Percentiles rank a stretch among this genome's conserved stretches.
These are phyloP conservation scores for Chymomyza fuscimana DNA, from an alignment of 2,888 invertebrate genomes.

Conservation along the genomic window DNA sequence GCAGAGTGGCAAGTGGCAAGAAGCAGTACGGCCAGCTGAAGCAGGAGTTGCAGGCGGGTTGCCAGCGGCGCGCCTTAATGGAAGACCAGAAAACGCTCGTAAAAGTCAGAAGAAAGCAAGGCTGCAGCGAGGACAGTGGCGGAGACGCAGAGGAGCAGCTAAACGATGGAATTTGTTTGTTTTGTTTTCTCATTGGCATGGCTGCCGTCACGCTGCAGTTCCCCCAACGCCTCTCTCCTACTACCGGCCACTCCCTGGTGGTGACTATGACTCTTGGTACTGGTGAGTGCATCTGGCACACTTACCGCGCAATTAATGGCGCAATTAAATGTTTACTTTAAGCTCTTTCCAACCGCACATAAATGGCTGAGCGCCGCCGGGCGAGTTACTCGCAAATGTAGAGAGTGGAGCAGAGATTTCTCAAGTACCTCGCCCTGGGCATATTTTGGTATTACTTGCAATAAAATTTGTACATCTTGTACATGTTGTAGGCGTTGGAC, in stretches of 20 bases:
- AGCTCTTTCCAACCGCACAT: conserved; percentile 59
- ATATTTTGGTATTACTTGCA: background rate
- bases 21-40: background rate
- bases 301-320: conserved; percentile 68
- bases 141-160: conserved; percentile 17
- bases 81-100: conserved; percentile 47
- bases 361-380: conserved; percentile 43
- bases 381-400: conserved; percentile 14
- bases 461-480: background rate
- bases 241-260: background rate
- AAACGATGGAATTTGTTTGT: conserved; percentile 64
- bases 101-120: conserved; percentile 52
- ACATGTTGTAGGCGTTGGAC: background rate
- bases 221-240: conserved; percentile 13
- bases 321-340: conserved; percentile 73
- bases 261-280: background rate
- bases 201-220: conserved; percentile 11
- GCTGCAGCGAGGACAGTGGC: conserved; percentile 14
- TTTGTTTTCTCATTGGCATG: conserved; percentile 40
- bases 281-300: conserved; percentile 66
- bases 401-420: conserved; percentile 19
- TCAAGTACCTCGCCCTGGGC: background rate
- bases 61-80: conserved; percentile 52
- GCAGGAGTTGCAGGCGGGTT: conserved; percentile 2
- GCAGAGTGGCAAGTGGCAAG: conserved; percentile 12